Base-by-base conservation (phyloP, 2,888 invertebrate species). In the Hololepta plana region DNA sequence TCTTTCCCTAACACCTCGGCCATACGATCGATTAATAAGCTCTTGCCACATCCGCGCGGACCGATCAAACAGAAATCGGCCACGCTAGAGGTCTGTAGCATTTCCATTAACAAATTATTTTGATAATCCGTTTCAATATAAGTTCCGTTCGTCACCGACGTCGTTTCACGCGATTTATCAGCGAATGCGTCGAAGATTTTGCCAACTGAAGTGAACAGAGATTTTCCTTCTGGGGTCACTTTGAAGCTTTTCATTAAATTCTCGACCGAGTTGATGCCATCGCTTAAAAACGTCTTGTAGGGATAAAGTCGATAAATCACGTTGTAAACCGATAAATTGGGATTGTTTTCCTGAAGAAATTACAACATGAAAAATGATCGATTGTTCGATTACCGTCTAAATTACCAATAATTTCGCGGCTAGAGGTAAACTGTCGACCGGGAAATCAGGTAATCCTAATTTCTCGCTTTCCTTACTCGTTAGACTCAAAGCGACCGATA, bases 41-140 rank as follows among this genome's bases (percentile, higher is more conserved):
- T 82, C 56, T 96, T 96, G 0, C 95, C 95, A 45, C 90, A 85
- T 19, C 95, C 95, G 56, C 76, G 74, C 32, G 82, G 74, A 24
- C 93, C 75, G 39, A 95, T 64, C 15, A 95, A 53, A 52, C 91
- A 91, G 40, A 90, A 72, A 56, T 95, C 93, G 2, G 73, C 69
- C 2, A 72, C 71, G 31, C 70, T 60, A 47, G 82, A 79, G 30
- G 81, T 79, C 47, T 82, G 64, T 17, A 85, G 46, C 57, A 93
- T 60, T 35, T 80, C 72, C 23, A 75, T 66, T 25, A 95, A 49
- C 21, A 90, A 51, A 29, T 65, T 60, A 35, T 79, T 76, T 49
- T 91, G 91, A 45, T 82, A 81, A 9, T 64, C 60, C 0, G 85
- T 82, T 40, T 73, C 66, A 3, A 91, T 55, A 43, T 66, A 74